Evolutionary conservation across 2,113 vertebrate genomes (phyloP).

Genomic region (Nyctibius bracteatus): DNA sequence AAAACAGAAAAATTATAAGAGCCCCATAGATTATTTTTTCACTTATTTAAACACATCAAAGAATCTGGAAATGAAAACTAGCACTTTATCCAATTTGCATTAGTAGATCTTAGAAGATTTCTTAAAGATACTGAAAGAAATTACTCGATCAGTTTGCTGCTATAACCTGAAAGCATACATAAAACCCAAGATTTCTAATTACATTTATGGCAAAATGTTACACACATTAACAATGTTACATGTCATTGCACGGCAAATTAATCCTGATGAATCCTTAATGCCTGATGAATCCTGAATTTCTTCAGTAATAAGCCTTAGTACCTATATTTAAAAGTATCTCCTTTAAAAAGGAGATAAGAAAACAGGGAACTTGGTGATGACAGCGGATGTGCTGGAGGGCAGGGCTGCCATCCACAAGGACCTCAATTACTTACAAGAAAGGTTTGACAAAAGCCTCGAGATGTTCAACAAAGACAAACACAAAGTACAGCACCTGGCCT

Average conservation of each 20-base stretch:
- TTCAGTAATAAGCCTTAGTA: background rate
- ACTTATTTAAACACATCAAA: background rate
- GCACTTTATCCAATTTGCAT: background rate
- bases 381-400: accelerated
- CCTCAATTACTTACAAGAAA: background rate
- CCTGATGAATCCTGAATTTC: background rate
- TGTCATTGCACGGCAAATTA: background rate
- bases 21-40: background rate
- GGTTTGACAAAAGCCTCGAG: background rate
- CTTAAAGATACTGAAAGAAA: background rate
- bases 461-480: background rate
- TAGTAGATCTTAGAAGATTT: background rate
- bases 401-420: background rate
- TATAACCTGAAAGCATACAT: background rate
- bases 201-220: background rate
- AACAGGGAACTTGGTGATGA: background rate
- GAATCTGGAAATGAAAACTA: background rate
- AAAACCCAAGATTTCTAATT: background rate
- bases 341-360: background rate
- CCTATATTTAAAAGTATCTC: background rate
- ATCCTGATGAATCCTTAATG: background rate
- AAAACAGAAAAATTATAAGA: background rate
- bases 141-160: background rate
- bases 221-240: background rate
- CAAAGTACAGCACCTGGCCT: background rate